A percentile compares a stretch with the other conserved stretches of the same genome.
Evolutionary conservation across 1,140 invertebrate genomes (phyloP).

Genomic region (Aethina tumida): DNA sequence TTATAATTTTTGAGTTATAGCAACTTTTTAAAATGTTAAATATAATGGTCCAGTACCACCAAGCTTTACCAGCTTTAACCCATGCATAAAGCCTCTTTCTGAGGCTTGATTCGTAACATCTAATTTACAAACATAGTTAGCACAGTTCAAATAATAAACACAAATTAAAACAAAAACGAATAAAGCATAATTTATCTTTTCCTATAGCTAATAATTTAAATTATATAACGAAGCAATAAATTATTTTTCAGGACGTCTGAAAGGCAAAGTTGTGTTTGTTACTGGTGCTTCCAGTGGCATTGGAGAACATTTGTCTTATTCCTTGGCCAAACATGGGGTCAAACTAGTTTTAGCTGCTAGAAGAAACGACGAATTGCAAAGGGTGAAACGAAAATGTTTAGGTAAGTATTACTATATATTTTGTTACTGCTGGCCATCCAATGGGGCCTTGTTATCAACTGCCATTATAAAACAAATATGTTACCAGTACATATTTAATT

Average conservation of each 20-base stretch:
- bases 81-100: not conserved
- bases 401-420: conserved; percentile 35
- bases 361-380: conserved; percentile 56
- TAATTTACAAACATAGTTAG: not conserved
- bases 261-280: conserved; percentile 77
- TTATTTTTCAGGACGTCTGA: conserved; percentile 41
- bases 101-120: conserved; percentile 1
- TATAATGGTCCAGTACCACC: no score
- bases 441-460: not conserved
- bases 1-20: no score
- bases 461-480: not conserved
- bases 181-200: conserved; percentile 1
- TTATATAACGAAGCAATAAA: not conserved
- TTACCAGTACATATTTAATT: no score
- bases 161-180: not conserved
- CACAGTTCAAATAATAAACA: not conserved
- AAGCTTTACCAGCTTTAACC: no score
- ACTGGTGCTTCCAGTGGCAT: conserved; percentile 86
- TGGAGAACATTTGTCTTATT: conserved; percentile 66
- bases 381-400: conserved; percentile 62
- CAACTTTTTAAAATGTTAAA: no score
- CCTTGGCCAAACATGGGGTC: conserved; percentile 57
- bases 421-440: not conserved
- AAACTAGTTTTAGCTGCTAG: conserved; percentile 71
- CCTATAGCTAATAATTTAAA: conserved; percentile 1